A percentile compares a stretch with the other conserved stretches of the same genome.
phyloP scores from a whole-genome alignment of 2,113 vertebrate species.

The Pseudopodoces humilis region DNA sequence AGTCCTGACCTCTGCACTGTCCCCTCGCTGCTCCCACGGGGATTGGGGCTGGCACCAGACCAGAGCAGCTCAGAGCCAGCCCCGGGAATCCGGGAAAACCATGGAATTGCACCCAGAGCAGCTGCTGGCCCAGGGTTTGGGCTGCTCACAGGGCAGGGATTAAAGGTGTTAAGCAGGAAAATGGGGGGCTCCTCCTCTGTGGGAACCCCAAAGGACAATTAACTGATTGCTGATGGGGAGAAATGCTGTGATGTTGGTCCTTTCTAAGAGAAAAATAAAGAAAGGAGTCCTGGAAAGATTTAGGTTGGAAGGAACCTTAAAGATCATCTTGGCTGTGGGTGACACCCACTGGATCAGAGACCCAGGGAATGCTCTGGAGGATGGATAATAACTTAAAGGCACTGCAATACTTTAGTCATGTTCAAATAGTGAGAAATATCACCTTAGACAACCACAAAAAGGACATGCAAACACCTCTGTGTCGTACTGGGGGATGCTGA shows the following conservation, averaged over 20 bases:
- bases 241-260: rapidly evolving
- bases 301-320: neutral
- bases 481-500: rapidly evolving
- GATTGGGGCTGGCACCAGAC: rapidly evolving
- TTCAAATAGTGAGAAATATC: neutral
- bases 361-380: no score
- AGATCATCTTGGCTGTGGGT: neutral
- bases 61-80: neutral
- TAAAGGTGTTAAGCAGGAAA: neutral
- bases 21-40: rapidly evolving
- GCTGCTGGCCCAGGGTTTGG: neutral
- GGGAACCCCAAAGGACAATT: neutral
- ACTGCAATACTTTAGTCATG: neutral
- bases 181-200: rapidly evolving
- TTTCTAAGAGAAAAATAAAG: neutral
- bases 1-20: neutral
- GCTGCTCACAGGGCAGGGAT: rapidly evolving
- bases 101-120: neutral
- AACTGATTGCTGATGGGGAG: neutral
- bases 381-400: rapidly evolving
- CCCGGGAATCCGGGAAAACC: rapidly evolving
- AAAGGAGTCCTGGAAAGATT: neutral
- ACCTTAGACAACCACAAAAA: neutral
- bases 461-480: neutral
- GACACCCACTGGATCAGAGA: neutral